phyloP scores from a whole-genome alignment of 2,113 vertebrate species.

The Hemibagrus wyckioides region DNA sequence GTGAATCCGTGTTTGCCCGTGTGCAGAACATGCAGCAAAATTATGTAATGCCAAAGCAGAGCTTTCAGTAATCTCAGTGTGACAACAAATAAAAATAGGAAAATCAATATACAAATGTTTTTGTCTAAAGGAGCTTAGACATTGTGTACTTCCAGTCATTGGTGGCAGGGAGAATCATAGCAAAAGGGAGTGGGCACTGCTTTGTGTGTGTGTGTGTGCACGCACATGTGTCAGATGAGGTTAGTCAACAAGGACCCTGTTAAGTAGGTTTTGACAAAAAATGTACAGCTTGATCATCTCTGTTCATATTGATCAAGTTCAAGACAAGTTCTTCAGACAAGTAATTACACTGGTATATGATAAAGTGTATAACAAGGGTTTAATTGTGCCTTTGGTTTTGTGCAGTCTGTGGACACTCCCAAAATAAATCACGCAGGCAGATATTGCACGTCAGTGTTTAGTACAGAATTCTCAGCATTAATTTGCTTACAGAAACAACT shows the following conservation, averaged over 20 bases:
- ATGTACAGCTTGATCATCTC: neutral
- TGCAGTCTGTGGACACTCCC: neutral
- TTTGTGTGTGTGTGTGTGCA: neutral
- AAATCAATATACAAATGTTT: neutral
- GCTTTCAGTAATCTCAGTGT: neutral
- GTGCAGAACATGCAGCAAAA: conserved; percentile 34
- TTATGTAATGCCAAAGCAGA: conserved; percentile 30
- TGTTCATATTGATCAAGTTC: neutral
- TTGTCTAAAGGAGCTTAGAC: neutral
- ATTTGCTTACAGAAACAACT: neutral
- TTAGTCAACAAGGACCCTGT: conserved; percentile 8
- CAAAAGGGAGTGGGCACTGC: neutral
- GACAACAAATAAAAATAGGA: neutral
- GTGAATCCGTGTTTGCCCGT: neutral
- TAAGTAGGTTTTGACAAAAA: neutral
- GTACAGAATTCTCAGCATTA: neutral
- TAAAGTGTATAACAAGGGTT: neutral
- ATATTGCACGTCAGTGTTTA: conserved; percentile 4
- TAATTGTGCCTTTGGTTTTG: neutral
- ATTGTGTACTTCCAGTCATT: neutral
- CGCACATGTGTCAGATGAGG: neutral
- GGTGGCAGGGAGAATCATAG: neutral
- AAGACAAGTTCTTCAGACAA: neutral
- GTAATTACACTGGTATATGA: neutral
- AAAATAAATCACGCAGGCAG: neutral